A percentile compares a stretch with the other conserved stretches of the same genome.
Evolutionary conservation across 2,888 invertebrate genomes (phyloP).

Genomic region (Torymus tubicola): DNA sequence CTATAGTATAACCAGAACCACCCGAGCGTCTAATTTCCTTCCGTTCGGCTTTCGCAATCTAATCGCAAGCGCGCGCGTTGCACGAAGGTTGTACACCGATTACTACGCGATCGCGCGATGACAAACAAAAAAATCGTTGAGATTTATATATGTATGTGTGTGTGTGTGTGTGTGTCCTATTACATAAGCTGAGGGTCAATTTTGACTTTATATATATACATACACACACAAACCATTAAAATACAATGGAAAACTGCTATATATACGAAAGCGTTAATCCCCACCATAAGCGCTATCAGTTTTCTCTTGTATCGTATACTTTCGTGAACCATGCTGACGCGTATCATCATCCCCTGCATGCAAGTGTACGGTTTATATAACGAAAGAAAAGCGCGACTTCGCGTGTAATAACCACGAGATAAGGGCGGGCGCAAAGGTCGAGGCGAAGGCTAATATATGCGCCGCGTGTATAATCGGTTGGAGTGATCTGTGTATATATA

Average conservation of each 20-base stretch:
- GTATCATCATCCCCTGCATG: neutral
- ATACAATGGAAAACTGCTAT: no score
- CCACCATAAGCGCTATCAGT: no score
- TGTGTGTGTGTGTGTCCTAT: neutral
- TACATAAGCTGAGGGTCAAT: no score
- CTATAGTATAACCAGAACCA: neutral
- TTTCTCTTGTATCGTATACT: no score
- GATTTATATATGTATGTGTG: neutral
- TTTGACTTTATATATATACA: no score
- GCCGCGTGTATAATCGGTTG: neutral
- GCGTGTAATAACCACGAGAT: constrained; percentile 2
- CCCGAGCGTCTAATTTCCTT: constrained; percentile 2
- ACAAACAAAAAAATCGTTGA: constrained; percentile 4
- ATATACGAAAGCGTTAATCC: no score
- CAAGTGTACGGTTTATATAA: neutral
- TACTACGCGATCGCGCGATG: neutral
- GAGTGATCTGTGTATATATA: neutral
- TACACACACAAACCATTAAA: no score
- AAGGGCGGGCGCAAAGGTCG: neutral
- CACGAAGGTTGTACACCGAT: neutral
- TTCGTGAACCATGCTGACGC: no score
- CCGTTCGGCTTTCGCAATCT: neutral
- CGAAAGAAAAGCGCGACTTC: neutral
- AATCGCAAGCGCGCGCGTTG: neutral
- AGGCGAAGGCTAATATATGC: neutral